These are phyloP conservation scores for Leptopilina clavipes DNA, from an alignment of 1,140 invertebrate genomes.

Conservation along the genomic window DNA sequence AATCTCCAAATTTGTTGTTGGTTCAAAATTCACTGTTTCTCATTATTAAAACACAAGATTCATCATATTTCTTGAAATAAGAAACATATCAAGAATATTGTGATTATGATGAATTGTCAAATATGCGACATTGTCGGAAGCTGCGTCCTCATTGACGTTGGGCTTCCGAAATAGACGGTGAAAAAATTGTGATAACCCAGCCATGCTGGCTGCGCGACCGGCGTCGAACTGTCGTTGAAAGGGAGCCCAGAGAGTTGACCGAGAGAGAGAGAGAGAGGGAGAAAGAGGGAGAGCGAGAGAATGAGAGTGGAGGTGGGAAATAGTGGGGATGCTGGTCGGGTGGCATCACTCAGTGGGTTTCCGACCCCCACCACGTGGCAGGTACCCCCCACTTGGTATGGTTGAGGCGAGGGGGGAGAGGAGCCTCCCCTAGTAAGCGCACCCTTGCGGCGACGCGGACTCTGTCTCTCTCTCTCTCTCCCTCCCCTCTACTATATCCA, in stretches of 20 bases:
- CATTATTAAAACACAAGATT: no score
- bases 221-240: constrained; percentile 71
- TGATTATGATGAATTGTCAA: neutral
- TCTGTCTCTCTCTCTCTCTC: neutral
- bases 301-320: no score
- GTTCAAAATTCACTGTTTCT: no score
- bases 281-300: no score
- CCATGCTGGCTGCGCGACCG: constrained; percentile 71
- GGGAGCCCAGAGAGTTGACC: constrained; percentile 50
- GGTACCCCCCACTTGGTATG: constrained; percentile 43
- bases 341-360: constrained; percentile 64
- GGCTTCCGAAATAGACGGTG: constrained; percentile 29
- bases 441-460: neutral
- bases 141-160: constrained; percentile 35
- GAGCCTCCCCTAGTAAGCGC: neutral
- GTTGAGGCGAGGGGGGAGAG: neutral
- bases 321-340: constrained; percentile 62
- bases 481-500: no score
- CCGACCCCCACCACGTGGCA: constrained; percentile 52
- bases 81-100: neutral
- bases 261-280: no score
- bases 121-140: constrained; percentile 14
- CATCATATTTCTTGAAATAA: neutral
- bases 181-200: constrained; percentile 48
- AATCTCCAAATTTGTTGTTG: no score